Evolutionary conservation across 2,888 invertebrate genomes (phyloP).

Genomic region (Apamea monoglypha): DNA sequence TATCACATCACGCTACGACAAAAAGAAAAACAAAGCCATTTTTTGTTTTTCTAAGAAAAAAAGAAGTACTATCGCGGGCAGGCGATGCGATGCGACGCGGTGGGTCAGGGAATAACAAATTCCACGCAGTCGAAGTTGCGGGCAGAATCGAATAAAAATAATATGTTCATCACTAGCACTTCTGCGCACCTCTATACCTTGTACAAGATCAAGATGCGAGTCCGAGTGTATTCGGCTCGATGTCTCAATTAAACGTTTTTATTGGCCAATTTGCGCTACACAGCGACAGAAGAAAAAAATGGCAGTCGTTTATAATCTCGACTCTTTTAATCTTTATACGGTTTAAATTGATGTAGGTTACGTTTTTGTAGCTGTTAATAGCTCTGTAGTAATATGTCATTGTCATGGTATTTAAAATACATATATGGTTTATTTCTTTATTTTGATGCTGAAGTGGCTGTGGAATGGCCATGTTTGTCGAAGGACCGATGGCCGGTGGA

Average conservation of each 20-base stretch:
- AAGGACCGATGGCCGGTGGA: background rate
- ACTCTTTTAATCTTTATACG: slow-evolving; percentile 57
- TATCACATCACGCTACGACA: no score
- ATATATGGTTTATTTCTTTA: background rate
- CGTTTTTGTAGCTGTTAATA: slow-evolving; percentile 43
- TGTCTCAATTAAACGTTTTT: slow-evolving; percentile 85
- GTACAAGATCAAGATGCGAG: slow-evolving; percentile 74
- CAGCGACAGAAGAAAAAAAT: slow-evolving; percentile 61
- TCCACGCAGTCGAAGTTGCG: no score
- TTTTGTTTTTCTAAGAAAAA: no score
- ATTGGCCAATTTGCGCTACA: slow-evolving; percentile 80
- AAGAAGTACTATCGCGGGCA: no score
- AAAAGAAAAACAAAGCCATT: no score
- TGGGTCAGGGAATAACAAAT: no score
- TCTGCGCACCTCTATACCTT: slow-evolving; percentile 68
- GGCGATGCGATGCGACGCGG: no score
- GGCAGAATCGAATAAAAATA: background rate
- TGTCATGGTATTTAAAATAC: slow-evolving; percentile 2
- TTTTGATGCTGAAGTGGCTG: background rate
- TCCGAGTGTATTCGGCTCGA: slow-evolving; percentile 76
- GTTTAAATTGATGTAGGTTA: slow-evolving; percentile 61
- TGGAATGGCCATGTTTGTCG: background rate
- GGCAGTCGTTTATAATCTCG: slow-evolving; percentile 48
- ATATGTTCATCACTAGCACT: slow-evolving; percentile 41
- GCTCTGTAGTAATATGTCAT: slow-evolving; percentile 25